Conservation (phyloP, 1,140 invertebrate species). For the Coelopa frigida region DNA sequence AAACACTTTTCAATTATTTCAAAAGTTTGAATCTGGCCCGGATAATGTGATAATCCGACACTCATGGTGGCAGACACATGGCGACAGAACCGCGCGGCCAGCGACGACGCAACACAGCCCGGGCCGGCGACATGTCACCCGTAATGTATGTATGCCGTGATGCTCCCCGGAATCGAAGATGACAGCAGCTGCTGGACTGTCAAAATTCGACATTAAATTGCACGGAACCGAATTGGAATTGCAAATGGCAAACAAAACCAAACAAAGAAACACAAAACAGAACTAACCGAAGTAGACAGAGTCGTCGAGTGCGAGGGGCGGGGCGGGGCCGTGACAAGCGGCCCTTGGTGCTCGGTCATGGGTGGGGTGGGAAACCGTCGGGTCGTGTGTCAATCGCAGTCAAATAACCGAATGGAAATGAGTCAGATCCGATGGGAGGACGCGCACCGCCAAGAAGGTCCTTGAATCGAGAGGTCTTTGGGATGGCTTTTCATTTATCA, state of each 20-base stretch:
- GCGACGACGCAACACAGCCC: not conserved
- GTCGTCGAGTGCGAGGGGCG: no score
- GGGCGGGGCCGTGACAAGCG: no score
- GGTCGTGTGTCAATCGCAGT: no score
- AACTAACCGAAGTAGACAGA: no score
- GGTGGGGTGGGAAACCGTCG: no score
- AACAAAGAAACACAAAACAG: not conserved
- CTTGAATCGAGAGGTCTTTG: no score
- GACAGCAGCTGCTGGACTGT: conserved; percentile 11
- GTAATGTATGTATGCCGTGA: conserved; percentile 2
- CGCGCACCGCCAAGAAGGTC: no score
- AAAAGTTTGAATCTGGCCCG: not conserved
- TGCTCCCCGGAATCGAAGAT: no score
- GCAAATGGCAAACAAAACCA: not conserved
- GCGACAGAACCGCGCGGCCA: conserved; percentile 8
- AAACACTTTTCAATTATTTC: not conserved
- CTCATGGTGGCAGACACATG: conserved; percentile 8
- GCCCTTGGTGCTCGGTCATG: no score
- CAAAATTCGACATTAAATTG: conserved; percentile 12
- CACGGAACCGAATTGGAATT: conserved; percentile 1
- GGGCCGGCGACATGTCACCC: not conserved
- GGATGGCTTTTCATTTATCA: no score
- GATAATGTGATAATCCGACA: conserved; percentile 7
- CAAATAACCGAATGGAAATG: no score
- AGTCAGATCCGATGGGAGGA: no score